These are phyloP conservation scores for Mesaphorura yosii DNA, from an alignment of 1,140 invertebrate species.

Conservation along the genomic window DNA sequence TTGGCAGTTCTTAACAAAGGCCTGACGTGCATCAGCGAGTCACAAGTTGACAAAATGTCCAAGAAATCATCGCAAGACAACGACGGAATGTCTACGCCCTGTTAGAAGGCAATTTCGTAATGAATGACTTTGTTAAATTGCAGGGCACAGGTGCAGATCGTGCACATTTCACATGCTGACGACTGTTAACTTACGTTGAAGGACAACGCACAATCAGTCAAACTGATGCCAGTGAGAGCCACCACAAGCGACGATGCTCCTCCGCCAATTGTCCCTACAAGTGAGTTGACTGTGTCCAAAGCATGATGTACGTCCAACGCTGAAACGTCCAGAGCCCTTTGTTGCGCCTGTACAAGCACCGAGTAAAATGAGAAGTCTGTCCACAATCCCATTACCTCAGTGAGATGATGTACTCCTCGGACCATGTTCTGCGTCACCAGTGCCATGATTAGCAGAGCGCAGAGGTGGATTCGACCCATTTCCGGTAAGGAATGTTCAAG, in stretches of 20 bases:
- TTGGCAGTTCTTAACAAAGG: slow-evolving; percentile 10
- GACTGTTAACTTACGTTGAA: slow-evolving; percentile 11
- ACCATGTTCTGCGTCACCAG: too few relatives aligned
- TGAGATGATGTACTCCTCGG: too few relatives aligned
- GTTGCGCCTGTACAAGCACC: too few relatives aligned
- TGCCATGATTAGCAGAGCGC: too few relatives aligned
- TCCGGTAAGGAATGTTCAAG: too few relatives aligned
- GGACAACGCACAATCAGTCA: slow-evolving; percentile 11
- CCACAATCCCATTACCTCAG: too few relatives aligned
- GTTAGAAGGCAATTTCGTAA: not conserved
- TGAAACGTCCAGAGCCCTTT: too few relatives aligned
- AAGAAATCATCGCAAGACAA: slow-evolving; percentile 19
- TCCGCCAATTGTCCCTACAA: slow-evolving; percentile 9
- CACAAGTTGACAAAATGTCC: slow-evolving; percentile 10
- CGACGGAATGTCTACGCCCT: slow-evolving; percentile 13
- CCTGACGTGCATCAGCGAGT: slow-evolving; percentile 13
- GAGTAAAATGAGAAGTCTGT: too few relatives aligned
- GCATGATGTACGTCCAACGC: slow-evolving; percentile 2
- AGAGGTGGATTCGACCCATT: too few relatives aligned
- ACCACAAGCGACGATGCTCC: not conserved
- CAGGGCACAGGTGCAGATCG: too few relatives aligned
- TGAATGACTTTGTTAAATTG: not conserved
- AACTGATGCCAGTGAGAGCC: slow-evolving; percentile 16
- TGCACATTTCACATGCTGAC: too few relatives aligned
- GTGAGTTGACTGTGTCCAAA: not conserved